Base-by-base conservation (phyloP, 1,140 invertebrate species). In the Pseudomyrmex dendroicus region DNA sequence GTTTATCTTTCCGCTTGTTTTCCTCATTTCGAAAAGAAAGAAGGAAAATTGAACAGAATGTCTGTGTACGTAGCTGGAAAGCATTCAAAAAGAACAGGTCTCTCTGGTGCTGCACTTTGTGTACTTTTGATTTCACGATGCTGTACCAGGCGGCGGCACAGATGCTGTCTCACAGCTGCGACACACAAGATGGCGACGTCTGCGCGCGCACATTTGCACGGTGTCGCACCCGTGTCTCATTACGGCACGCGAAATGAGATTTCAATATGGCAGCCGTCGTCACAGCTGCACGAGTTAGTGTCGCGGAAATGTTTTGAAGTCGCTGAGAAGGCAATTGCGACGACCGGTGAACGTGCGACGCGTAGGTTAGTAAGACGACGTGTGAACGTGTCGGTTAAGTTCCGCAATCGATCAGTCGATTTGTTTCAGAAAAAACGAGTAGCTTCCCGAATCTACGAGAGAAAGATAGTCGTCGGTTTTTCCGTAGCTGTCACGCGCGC, bases 261-360 rank as follows among this genome's bases (percentile, higher is more conserved):
- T 91, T 82, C 90, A 91, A 91, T 91, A 91, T 91, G 91, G 90
- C 91, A 89, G 83, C 90, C 88, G 86, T 86, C 86, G 83, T 89
- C 82, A 87, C 84, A 89, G 90, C 88, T 84, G 89, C 87, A 90
- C 84, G 82, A 90, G 88, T 86, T 73, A 87, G 89, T 91, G 83
- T 89, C 86, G 87, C 90, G 87, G 89, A 86, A 78, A 90, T 90
- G 89, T 89, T 91, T 90, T 91, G 89, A 91, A 91, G 83, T 87
- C 83, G 85, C 78, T 70, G 73, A 83, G 57, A 89, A 84, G 82
- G 52, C 90, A 85, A 84, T 83, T 77, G 90, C 84, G 89, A 87
- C 84, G 61, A 89, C 82, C 85, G 89, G 85, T 88, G 76, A 86
- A 88, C 90, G 77, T 88, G 80, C 80, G 84, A 85, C 84, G 68